phyloP scores from a whole-genome alignment of 1,140 invertebrate genomes.

The Eulimnadia texana region DNA sequence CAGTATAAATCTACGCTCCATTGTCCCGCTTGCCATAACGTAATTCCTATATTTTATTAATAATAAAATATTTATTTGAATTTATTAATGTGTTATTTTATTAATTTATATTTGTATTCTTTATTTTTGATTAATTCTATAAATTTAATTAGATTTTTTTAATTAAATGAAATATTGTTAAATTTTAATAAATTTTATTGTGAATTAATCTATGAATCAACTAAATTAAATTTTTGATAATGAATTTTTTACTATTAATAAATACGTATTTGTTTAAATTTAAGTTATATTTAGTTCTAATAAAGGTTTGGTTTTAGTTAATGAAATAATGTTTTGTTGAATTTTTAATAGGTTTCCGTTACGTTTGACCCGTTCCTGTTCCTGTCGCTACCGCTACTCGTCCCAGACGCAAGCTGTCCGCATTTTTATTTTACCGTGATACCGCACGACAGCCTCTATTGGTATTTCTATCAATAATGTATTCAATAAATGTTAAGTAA shows the following conservation, averaged over 20 bases:
- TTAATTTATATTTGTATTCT: too few species aligned
- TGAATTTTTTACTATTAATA: background rate
- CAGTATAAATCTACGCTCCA: constrained; percentile 36
- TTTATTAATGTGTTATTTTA: too few species aligned
- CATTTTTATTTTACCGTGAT: constrained; percentile 31
- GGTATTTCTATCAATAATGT: too few species aligned
- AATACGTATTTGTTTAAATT: background rate
- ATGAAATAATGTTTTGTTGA: background rate
- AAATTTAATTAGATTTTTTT: too few species aligned
- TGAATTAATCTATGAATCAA: too few species aligned
- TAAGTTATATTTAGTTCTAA: too few species aligned
- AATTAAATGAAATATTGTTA: too few species aligned
- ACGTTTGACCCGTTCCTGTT: constrained; percentile 37
- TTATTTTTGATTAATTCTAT: too few species aligned
- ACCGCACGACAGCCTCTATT: constrained; percentile 26
- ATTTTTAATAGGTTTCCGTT: constrained; percentile 31
- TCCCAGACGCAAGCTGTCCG: constrained; percentile 20
- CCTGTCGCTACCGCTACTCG: constrained; percentile 32
- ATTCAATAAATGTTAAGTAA: too few species aligned
- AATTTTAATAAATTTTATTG: too few species aligned
- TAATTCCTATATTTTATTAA: constrained; percentile 17
- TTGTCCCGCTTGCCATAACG: constrained; percentile 35
- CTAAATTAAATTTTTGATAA: constrained; percentile 26
- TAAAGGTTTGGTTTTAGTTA: background rate
- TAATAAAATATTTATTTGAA: background rate